Evolutionary conservation across 1,140 invertebrate genomes (phyloP).

Genomic region (Mactra quadrangularis): DNA sequence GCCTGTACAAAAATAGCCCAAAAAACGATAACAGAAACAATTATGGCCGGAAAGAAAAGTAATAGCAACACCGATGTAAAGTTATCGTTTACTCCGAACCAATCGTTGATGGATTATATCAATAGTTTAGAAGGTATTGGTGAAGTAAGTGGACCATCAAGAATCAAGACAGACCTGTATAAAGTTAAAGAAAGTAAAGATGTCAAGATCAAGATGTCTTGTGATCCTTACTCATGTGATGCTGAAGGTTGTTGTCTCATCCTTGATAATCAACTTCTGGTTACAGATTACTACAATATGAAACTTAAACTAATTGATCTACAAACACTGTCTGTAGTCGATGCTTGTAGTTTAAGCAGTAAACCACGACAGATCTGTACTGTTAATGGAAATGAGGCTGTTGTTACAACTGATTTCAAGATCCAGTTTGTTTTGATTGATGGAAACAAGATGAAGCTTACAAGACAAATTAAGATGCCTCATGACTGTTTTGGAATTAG

Average conservation of each 20-base stretch:
- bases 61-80: too few relatives aligned
- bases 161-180: too few relatives aligned
- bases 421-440: conserved; percentile 39
- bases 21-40: too few relatives aligned
- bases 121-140: too few relatives aligned
- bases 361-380: background rate
- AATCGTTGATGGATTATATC: too few relatives aligned
- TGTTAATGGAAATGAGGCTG: background rate
- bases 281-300: conserved; percentile 1
- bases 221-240: background rate
- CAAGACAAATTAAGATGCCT: background rate
- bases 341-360: background rate
- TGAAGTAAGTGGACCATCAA: too few relatives aligned
- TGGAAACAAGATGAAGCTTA: too few relatives aligned
- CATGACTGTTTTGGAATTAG: conserved; percentile 23
- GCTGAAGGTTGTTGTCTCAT: background rate
- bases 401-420: background rate
- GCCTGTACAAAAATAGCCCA: too few relatives aligned
- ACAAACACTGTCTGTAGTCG: background rate
- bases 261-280: too few relatives aligned
- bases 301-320: conserved; percentile 18
- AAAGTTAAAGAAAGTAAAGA: too few relatives aligned
- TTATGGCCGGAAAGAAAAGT: too few relatives aligned
- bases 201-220: background rate
- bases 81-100: too few relatives aligned